phyloP scores from a whole-genome alignment of 2,113 vertebrate genomes.

The Porphyrio hochstetteri region DNA sequence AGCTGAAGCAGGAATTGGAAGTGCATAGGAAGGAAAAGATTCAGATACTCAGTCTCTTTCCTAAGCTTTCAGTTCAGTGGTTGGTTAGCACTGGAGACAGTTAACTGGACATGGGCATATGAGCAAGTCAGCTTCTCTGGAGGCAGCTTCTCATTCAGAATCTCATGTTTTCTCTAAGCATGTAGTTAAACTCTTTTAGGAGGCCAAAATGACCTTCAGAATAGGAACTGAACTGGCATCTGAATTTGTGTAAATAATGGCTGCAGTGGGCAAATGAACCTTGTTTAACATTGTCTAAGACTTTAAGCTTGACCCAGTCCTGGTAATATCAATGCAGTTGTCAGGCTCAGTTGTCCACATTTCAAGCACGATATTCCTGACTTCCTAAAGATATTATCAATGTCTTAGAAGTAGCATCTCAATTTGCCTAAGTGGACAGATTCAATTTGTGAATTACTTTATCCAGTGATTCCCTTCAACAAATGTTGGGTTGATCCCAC shows the following conservation, averaged over 20 bases:
- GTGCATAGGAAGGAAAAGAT: background rate
- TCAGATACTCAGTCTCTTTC: background rate
- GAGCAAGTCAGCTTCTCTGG: background rate
- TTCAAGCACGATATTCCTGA: background rate
- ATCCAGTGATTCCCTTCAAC: background rate
- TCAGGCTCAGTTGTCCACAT: background rate
- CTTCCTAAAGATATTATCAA: background rate
- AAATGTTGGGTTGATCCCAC: background rate
- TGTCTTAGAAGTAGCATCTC: background rate
- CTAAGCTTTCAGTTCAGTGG: background rate
- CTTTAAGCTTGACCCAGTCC: background rate
- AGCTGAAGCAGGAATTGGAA: background rate
- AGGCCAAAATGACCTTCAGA: background rate
- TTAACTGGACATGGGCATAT: background rate
- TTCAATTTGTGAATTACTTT: background rate
- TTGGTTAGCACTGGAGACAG: background rate
- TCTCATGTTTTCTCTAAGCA: background rate
- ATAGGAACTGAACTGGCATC: background rate
- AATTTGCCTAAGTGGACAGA: background rate
- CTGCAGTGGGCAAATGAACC: background rate
- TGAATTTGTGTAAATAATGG: background rate
- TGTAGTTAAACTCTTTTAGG: background rate
- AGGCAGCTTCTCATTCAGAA: background rate
- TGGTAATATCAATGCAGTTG: background rate
- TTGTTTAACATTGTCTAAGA: background rate